Evolutionary conservation across 2,797 vertebrate genomes (phyloP).

Genomic region (Bovichtus variegatus): DNA sequence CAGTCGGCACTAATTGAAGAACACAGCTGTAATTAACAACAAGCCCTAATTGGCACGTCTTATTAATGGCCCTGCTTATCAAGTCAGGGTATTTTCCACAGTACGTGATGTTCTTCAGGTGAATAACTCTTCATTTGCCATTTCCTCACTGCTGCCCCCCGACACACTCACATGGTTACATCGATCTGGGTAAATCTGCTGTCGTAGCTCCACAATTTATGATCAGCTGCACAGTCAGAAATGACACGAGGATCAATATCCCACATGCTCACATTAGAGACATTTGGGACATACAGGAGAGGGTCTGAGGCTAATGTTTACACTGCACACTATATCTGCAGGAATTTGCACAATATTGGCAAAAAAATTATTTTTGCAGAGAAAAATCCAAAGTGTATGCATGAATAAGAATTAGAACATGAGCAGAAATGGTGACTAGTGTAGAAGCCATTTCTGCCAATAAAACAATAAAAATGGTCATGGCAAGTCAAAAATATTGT

Average conservation of each 20-base stretch:
- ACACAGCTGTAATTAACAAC: constrained; percentile 59
- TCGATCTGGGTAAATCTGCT: constrained; percentile 7
- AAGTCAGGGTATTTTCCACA: constrained; percentile 43
- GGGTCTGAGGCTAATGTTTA: background rate
- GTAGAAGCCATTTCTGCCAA: background rate
- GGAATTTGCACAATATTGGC: background rate
- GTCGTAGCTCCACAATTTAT: constrained; percentile 25
- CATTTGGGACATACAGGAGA: background rate
- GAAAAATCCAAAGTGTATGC: no score
- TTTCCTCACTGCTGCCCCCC: background rate
- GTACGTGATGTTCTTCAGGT: constrained; percentile 24
- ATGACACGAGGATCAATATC: constrained; percentile 26
- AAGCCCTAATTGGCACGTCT: constrained; percentile 49
- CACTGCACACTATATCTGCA: background rate
- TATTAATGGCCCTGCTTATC: constrained; percentile 51
- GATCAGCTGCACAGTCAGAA: constrained; percentile 14
- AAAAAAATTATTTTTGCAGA: no score
- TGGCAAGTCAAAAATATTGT: background rate
- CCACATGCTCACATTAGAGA: constrained; percentile 17
- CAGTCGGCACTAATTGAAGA: constrained; percentile 62
- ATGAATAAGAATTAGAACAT: background rate
- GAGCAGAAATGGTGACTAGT: background rate
- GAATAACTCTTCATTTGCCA: constrained; percentile 43
- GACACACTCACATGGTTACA: background rate
- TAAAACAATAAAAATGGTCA: background rate